Evolutionary conservation across 2,797 vertebrate genomes (phyloP).

Genomic region (Ciconia nigra): DNA sequence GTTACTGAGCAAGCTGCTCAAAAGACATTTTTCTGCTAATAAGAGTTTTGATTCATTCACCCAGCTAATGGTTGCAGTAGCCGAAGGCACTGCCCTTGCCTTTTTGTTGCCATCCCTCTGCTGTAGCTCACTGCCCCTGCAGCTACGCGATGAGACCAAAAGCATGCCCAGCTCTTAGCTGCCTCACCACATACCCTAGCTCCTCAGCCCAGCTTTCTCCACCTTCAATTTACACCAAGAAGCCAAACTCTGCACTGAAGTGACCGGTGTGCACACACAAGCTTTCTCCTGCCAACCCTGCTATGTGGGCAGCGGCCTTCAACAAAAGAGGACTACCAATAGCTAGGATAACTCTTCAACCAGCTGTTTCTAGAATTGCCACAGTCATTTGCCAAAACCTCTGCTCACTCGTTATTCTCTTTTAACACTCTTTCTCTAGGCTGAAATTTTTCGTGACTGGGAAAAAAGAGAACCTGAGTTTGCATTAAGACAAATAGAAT

Average conservation of each 20-base stretch:
- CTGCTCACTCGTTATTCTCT: not conserved
- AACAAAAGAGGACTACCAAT: not conserved
- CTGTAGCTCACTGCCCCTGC: not conserved
- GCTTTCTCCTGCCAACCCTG: not conserved
- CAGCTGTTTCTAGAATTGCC: not conserved
- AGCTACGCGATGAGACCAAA: accelerated
- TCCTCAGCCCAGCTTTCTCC: not conserved
- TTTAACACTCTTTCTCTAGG: not conserved
- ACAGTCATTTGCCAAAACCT: not conserved
- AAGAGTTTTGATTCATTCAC: not conserved
- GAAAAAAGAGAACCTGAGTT: not conserved
- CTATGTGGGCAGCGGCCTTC: not conserved
- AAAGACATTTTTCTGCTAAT: not conserved
- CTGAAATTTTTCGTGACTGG: not conserved
- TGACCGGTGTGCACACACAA: not conserved
- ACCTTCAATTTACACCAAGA: not conserved
- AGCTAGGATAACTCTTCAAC: not conserved
- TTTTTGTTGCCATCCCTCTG: not conserved
- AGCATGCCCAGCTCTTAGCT: not conserved
- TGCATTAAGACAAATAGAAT: not conserved
- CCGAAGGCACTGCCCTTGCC: not conserved
- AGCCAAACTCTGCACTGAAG: not conserved
- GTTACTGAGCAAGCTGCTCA: not conserved
- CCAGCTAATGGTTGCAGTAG: not conserved
- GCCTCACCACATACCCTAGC: not conserved